Evolutionary conservation across 2,888 invertebrate species (phyloP), one percentile per base, ranked within the genome.

Genomic region (Lepidocyrtoides sp.): DNA sequence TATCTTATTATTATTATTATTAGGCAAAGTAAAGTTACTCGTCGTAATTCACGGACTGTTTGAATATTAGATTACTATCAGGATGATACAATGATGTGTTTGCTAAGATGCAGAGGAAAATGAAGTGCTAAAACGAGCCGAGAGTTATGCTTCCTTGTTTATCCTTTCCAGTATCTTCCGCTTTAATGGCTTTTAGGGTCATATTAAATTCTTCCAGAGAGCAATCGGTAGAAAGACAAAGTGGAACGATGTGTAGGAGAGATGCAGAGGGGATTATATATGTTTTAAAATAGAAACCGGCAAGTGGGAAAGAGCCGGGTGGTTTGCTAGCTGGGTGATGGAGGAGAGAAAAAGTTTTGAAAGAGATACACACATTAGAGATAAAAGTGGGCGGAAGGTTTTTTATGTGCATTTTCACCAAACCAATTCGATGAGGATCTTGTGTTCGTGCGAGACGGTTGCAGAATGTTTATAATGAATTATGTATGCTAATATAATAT

Each of bases 171-270:
- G 85, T 85, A 85, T 85, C 85, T 85, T 75, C 57, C 36, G 85
- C 75, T 85, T 85, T 85, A 72, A 85, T 84, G 83, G 83, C 83
- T 84, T 84, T 84, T 84, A 84, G 83, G 83, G 83, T 69, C 72
- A 54, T 72, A 72, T 75, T 85, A 72, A 85, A 85, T 85, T 72
- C 85, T 36, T 85, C 83, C 83, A 84, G 83, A n/a, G n/a, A n/a
- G n/a, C n/a, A 26, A 29, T 26, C 3, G 8, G 23, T 5, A 32
- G 7, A 29, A 3, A 48, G 77, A 77, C 77, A 77, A 44, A 44
- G 79, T 79, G 41, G 63, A 60, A 23, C 60, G 82, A 82, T 17
- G 32, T 20, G 8, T n/a, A 17, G 3, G 66, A 26, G 1, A n/a
- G 66, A 54, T 79, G 79, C 41, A 81, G 32, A 77, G 48, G 29